These are phyloP conservation scores for Carcina quercana DNA, from an alignment of 2,888 invertebrate genomes.

Conservation along the genomic window DNA sequence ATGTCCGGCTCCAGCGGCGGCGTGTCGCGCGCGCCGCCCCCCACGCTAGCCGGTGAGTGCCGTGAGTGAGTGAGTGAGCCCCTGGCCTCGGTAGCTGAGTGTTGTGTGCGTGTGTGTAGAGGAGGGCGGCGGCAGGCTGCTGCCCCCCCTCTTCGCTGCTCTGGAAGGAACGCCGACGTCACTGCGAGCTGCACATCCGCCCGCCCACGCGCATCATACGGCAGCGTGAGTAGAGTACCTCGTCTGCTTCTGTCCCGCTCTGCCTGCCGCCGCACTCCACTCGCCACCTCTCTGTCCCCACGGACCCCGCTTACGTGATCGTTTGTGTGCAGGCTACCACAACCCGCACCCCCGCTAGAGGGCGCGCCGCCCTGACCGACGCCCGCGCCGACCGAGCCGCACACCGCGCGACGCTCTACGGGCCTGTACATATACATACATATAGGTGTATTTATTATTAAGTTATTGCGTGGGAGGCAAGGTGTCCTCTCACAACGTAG, in stretches of 20 bases:
- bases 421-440: too few species aligned
- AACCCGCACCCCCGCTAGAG: too few species aligned
- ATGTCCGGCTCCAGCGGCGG: slow-evolving; percentile 54
- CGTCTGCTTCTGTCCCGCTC: slow-evolving; percentile 16
- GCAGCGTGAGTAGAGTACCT: too few species aligned
- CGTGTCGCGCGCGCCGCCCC: slow-evolving; percentile 29
- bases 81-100: slow-evolving; percentile 13
- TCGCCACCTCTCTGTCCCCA: too few species aligned
- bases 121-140: slow-evolving; percentile 61
- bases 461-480: too few species aligned
- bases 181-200: slow-evolving; percentile 43
- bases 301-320: too few species aligned
- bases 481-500: too few species aligned
- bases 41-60: slow-evolving; percentile 48
- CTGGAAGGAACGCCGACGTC: slow-evolving; percentile 37
- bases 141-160: slow-evolving; percentile 66
- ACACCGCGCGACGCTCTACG: too few species aligned
- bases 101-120: slow-evolving; percentile 48
- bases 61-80: slow-evolving; percentile 9
- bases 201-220: slow-evolving; percentile 24
- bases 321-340: too few species aligned
- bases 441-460: too few species aligned
- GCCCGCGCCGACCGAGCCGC: too few species aligned
- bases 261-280: slow-evolving; percentile 17
- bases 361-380: too few species aligned